phyloP scores from a whole-genome alignment of 2,888 invertebrate genomes.

The Carabus problematicus region DNA sequence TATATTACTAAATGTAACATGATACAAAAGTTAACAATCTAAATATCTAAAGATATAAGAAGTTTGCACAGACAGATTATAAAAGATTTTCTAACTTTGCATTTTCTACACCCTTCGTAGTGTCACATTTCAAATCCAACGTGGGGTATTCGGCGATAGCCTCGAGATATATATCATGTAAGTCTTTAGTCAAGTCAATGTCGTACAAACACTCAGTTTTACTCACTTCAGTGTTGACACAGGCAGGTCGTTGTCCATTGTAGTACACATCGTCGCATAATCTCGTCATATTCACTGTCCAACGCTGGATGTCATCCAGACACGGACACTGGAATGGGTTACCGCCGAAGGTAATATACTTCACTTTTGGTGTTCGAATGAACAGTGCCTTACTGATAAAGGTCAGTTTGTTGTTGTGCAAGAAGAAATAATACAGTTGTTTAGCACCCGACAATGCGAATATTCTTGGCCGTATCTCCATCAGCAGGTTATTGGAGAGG shows the following conservation, averaged over 20 bases:
- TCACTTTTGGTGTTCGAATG: slow-evolving; percentile 1
- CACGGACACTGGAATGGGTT: slow-evolving; percentile 21
- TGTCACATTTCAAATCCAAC: slow-evolving; percentile 16
- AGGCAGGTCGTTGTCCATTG: not conserved
- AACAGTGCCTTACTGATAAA: slow-evolving; percentile 17
- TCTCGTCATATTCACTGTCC: slow-evolving; percentile 2
- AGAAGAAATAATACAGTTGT: not conserved
- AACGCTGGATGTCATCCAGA: not conserved
- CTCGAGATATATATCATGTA: not conserved
- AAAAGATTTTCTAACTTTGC: too few species aligned
- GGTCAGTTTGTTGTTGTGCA: slow-evolving; percentile 13
- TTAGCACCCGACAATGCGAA: not conserved
- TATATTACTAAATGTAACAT: too few species aligned
- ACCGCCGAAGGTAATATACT: slow-evolving; percentile 6
- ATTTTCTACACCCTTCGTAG: slow-evolving; percentile 7
- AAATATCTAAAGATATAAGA: too few species aligned
- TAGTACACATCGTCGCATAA: not conserved
- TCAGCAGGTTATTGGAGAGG: slow-evolving; percentile 6
- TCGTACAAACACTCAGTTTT: not conserved
- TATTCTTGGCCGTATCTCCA: slow-evolving; percentile 4
- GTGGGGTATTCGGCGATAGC: not conserved
- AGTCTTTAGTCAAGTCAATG: not conserved
- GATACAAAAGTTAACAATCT: too few species aligned
- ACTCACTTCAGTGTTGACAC: not conserved
- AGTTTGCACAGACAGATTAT: too few species aligned